A percentile compares a stretch with the other conserved stretches of the same genome.
phyloP scores from a whole-genome alignment of 2,888 invertebrate genomes.

The Clostera curtula region DNA sequence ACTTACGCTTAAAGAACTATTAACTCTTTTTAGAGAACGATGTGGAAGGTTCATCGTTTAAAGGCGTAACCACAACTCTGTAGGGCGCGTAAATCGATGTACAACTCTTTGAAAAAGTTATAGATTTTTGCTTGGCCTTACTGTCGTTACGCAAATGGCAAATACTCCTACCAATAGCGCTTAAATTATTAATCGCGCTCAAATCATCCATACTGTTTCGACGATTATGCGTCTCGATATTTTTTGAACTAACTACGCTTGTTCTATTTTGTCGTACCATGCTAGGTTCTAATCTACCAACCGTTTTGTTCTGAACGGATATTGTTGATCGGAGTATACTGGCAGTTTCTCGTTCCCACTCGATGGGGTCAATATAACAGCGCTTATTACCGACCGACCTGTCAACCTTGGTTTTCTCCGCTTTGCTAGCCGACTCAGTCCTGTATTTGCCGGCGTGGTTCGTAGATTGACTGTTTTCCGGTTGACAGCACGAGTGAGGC shows the following conservation, averaged over 20 bases:
- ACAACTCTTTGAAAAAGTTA: constrained; percentile 57
- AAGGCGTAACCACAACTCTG: constrained; percentile 50
- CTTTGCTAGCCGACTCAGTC: constrained; percentile 60
- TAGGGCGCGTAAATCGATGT: constrained; percentile 59
- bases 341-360: constrained; percentile 74
- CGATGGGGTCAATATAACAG: constrained; percentile 67
- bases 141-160: constrained; percentile 53
- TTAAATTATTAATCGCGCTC: constrained; percentile 57
- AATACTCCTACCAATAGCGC: constrained; percentile 61
- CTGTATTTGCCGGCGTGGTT: constrained; percentile 48
- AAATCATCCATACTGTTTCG: constrained; percentile 38
- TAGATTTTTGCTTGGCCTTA: constrained; percentile 45
- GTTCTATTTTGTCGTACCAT: constrained; percentile 50
- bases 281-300: constrained; percentile 36
- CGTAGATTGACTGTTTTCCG: constrained; percentile 37
- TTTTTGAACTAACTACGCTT: constrained; percentile 36
- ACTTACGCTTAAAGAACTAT: constrained; percentile 12
- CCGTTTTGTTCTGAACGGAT: constrained; percentile 59
- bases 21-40: constrained; percentile 30
- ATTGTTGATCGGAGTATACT: constrained; percentile 68
- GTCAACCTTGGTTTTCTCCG: constrained; percentile 52
- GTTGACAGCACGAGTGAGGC: constrained; percentile 60
- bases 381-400: constrained; percentile 71
- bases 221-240: constrained; percentile 36
- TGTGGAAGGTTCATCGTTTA: constrained; percentile 39